Evolutionary conservation across 2,888 invertebrate genomes (phyloP).

Genomic region (Scaptomyza polygonia): DNA sequence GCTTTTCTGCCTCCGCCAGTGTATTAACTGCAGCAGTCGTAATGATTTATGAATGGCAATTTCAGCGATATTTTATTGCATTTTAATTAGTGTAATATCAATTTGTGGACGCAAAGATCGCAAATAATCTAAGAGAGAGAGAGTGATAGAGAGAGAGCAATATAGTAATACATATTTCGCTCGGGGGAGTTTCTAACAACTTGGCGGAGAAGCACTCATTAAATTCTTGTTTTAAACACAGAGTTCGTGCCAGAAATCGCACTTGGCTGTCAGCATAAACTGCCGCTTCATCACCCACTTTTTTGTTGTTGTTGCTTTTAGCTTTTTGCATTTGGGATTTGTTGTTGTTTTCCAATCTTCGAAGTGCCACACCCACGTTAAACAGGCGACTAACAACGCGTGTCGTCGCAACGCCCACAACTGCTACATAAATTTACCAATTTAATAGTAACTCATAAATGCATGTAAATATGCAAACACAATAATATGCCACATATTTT

Average conservation of each 20-base stretch:
- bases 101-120: constrained; percentile 63
- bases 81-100: constrained; percentile 84
- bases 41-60: constrained; percentile 79
- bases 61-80: constrained; percentile 80
- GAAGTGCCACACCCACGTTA: constrained; percentile 61
- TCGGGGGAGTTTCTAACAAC: constrained; percentile 31
- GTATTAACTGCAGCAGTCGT: constrained; percentile 52
- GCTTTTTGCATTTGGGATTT: not conserved
- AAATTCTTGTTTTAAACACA: constrained; percentile 55
- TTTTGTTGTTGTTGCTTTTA: not conserved
- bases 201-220: constrained; percentile 47
- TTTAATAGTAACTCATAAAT: constrained; percentile 77
- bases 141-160: constrained; percentile 3
- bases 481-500: constrained; percentile 77
- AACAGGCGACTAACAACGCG: constrained; percentile 60
- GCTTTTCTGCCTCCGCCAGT: constrained; percentile 20
- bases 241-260: constrained; percentile 32
- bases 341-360: constrained; percentile 4
- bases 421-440: constrained; percentile 70
- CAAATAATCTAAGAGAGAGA: constrained; percentile 14
- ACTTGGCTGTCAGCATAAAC: constrained; percentile 42
- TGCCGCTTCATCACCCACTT: constrained; percentile 12
- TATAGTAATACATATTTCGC: not conserved
- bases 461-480: constrained; percentile 68
- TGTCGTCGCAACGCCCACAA: constrained; percentile 74